phyloP scores from a whole-genome alignment of 2,797 vertebrate species.

The Catharus ustulatus region DNA sequence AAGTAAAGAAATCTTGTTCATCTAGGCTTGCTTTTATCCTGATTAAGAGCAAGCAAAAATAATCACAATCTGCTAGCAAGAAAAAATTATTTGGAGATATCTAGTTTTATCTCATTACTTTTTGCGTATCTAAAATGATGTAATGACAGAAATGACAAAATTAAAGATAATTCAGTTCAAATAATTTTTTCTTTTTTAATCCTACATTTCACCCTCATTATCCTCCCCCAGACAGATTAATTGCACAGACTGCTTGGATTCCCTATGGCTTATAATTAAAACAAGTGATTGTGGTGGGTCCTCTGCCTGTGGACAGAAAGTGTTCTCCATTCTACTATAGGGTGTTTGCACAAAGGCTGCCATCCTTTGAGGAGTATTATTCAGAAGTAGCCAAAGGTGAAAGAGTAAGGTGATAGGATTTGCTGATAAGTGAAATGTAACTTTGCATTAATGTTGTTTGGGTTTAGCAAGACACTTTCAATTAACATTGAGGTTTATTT shows the following conservation, averaged over 20 bases:
- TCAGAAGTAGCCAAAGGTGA: not conserved
- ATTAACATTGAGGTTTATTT: conserved; percentile 25
- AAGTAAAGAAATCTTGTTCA: not conserved
- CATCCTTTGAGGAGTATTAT: not conserved
- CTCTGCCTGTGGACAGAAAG: not conserved
- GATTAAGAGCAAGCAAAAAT: not conserved
- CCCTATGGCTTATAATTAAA: not conserved
- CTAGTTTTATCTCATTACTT: not conserved
- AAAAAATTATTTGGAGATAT: not conserved
- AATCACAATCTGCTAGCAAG: not conserved
- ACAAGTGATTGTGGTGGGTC: not conserved
- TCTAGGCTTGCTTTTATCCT: not conserved
- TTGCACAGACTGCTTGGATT: not conserved
- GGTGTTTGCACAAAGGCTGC: not conserved
- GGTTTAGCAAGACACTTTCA: conserved; percentile 2
- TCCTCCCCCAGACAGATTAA: not conserved
- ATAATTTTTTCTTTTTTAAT: not conserved
- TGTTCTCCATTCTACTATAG: not conserved
- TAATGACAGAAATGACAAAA: not conserved
- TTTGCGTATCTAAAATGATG: not conserved
- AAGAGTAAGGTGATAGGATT: not conserved
- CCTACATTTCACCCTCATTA: rapidly evolving
- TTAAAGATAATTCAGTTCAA: not conserved
- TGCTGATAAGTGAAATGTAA: not conserved
- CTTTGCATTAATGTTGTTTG: not conserved